Percentiles rank a stretch among this genome's conserved stretches.
Conservation (phyloP, 1,140 invertebrate genomes). For the Bombus vancouverensis region DNA sequence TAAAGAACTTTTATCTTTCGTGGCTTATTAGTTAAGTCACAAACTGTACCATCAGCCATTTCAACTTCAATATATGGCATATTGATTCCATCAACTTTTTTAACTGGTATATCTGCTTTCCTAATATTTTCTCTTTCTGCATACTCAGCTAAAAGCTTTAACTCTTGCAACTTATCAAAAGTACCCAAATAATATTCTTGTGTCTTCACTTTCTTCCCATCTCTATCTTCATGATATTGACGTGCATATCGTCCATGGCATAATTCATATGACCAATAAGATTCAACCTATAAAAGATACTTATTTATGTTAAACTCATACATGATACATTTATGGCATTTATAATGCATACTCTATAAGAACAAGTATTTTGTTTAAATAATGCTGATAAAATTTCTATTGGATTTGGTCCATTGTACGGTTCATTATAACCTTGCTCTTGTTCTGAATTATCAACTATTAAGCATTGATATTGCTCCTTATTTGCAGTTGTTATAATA, state of each 20-base stretch:
- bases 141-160: constrained; percentile 82
- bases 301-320: no score
- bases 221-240: constrained; percentile 97
- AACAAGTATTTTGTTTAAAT: constrained; percentile 90
- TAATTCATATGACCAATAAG: constrained; percentile 98
- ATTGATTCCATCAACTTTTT: constrained; percentile 93
- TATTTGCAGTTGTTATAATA: constrained; percentile 85
- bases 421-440: constrained; percentile 83
- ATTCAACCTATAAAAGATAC: constrained; percentile 87
- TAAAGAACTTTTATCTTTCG: constrained; percentile 91
- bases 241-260: constrained; percentile 95
- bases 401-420: constrained; percentile 88
- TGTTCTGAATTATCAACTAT: constrained; percentile 87
- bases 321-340: background rate
- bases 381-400: constrained; percentile 90
- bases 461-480: constrained; percentile 89
- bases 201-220: constrained; percentile 90
- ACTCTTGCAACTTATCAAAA: constrained; percentile 84
- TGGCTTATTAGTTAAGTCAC: constrained; percentile 93
- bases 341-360: constrained; percentile 86
- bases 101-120: constrained; percentile 83
- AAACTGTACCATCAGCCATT: constrained; percentile 92
- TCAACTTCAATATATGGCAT: constrained; percentile 93
- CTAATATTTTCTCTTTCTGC: constrained; percentile 82
- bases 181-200: constrained; percentile 93